These are phyloP conservation scores for Mesopsocus fuscifrons DNA, from an alignment of 2,888 invertebrate species.

Conservation along the genomic window DNA sequence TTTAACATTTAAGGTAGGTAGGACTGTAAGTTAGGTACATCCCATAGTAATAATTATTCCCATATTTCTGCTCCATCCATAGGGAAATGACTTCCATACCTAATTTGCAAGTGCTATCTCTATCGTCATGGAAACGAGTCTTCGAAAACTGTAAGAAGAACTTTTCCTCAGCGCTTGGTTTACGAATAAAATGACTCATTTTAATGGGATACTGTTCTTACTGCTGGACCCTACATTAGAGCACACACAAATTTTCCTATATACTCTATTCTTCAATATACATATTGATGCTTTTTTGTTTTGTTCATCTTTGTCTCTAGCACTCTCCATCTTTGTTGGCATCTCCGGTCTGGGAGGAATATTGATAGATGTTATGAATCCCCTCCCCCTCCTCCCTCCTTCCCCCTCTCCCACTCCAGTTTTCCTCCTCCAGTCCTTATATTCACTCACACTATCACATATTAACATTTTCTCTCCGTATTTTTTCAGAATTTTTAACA, in stretches of 20 bases:
- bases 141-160: too few species aligned
- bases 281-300: slow-evolving; percentile 7
- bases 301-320: slow-evolving; percentile 5
- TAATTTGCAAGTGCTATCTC: slow-evolving; percentile 4
- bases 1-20: too few species aligned
- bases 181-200: too few species aligned
- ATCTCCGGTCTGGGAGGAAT: slow-evolving; percentile 6
- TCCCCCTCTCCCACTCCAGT: neutral
- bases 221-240: slow-evolving; percentile 4
- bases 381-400: neutral
- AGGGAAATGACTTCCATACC: too few species aligned
- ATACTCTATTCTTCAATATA: slow-evolving; percentile 2
- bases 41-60: too few species aligned
- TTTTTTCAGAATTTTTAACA: neutral
- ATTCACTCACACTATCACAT: slow-evolving; percentile 6
- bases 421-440: neutral
- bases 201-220: too few species aligned
- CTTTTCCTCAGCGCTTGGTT: too few species aligned
- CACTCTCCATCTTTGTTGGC: neutral
- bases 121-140: neutral
- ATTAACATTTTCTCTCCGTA: neutral
- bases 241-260: slow-evolving; percentile 2
- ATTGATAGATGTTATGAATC: slow-evolving; percentile 6
- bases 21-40: too few species aligned
- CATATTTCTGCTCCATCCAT: too few species aligned